Percentiles rank a stretch among this genome's conserved stretches.
These are phyloP conservation scores for Periophthalmus modestus DNA, from an alignment of 2,113 vertebrate species.

Conservation along the genomic window DNA sequence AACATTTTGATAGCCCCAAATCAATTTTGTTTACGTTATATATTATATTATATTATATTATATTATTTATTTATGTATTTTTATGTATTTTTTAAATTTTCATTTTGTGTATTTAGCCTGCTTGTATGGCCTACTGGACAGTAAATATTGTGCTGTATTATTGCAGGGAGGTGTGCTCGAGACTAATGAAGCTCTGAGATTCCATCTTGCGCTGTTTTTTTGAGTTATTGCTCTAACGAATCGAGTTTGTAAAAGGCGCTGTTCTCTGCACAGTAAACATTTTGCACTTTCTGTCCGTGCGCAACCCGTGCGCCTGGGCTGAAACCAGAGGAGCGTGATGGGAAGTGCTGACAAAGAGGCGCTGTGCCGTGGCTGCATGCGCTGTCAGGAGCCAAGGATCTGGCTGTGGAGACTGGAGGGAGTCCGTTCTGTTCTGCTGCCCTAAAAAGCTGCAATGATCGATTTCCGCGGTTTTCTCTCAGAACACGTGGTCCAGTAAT, in stretches of 20 bases:
- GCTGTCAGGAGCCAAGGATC: constrained; percentile 59
- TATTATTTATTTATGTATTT: no score
- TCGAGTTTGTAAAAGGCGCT: not conserved
- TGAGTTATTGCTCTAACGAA: not conserved
- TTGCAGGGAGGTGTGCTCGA: not conserved
- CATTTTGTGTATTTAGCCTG: no score
- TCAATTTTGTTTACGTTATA: no score
- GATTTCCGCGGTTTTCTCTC: constrained; percentile 84
- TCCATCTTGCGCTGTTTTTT: no score
- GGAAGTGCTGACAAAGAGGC: constrained; percentile 61
- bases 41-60: no score
- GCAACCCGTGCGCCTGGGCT: constrained; percentile 14
- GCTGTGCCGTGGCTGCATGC: constrained; percentile 55
- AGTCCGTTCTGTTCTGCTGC: constrained; percentile 80
- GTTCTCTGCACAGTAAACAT: constrained; percentile 13
- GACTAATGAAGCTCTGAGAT: no score
- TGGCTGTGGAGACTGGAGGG: constrained; percentile 66
- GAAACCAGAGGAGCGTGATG: constrained; percentile 54
- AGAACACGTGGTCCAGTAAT: constrained; percentile 85
- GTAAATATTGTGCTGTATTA: not conserved
- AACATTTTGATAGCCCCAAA: no score
- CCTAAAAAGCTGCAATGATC: constrained; percentile 86
- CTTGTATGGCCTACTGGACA: no score
- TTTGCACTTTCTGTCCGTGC: constrained; percentile 26
- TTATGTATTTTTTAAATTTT: no score